Percentiles rank a stretch among this genome's conserved stretches.
These are phyloP conservation scores for Alauda arvensis DNA, from an alignment of 2,797 vertebrate genomes.

Conservation along the genomic window DNA sequence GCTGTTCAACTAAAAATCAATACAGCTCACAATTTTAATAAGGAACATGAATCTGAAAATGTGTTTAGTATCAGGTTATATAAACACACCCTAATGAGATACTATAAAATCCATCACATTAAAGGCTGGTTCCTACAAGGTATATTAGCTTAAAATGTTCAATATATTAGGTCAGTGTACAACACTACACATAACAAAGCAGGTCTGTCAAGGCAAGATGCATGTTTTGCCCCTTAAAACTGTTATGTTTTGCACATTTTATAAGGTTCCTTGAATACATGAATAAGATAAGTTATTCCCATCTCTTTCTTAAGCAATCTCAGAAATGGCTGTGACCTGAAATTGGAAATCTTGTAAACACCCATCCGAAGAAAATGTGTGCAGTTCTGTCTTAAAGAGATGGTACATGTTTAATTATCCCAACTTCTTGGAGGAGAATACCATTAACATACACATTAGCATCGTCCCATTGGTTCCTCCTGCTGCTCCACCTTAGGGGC, in stretches of 20 bases:
- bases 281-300: slow-evolving; percentile 79
- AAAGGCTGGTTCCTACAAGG: slow-evolving; percentile 77
- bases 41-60: slow-evolving; percentile 78
- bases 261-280: slow-evolving; percentile 82
- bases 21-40: slow-evolving; percentile 78
- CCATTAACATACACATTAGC: slow-evolving; percentile 82
- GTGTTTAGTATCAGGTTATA: slow-evolving; percentile 79
- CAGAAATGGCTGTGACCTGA: slow-evolving; percentile 80
- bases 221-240: slow-evolving; percentile 78
- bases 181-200: slow-evolving; percentile 74
- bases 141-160: slow-evolving; percentile 80
- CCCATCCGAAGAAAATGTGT: slow-evolving; percentile 79
- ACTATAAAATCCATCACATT: slow-evolving; percentile 82
- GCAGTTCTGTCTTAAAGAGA: slow-evolving; percentile 79
- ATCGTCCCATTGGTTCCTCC: slow-evolving; percentile 80
- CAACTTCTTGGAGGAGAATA: slow-evolving; percentile 79
- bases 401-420: slow-evolving; percentile 82
- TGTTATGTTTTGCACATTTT: slow-evolving; percentile 80
- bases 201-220: slow-evolving; percentile 76
- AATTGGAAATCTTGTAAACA: slow-evolving; percentile 84
- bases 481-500: slow-evolving; percentile 81
- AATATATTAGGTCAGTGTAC: slow-evolving; percentile 78
- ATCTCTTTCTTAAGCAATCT: slow-evolving; percentile 79
- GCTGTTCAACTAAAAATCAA: slow-evolving; percentile 72
- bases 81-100: slow-evolving; percentile 81